Conservation (phyloP, 2,797 vertebrate species). For the Crypturellus tataupa region DNA sequence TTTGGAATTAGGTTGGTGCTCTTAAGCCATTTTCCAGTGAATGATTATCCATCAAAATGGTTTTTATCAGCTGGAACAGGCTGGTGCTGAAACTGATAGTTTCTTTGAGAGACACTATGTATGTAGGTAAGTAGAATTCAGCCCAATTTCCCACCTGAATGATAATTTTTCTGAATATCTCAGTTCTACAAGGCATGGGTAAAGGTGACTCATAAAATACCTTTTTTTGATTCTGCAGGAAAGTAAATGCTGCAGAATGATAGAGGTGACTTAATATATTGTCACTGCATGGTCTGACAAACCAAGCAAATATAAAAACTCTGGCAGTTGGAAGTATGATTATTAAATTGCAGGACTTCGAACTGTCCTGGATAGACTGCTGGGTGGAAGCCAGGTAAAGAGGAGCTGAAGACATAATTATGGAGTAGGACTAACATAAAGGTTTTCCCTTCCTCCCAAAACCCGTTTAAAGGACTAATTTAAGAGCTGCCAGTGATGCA, state of each 20-base stretch:
- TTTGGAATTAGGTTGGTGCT: slow-evolving; percentile 3
- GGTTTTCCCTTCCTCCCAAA: neutral
- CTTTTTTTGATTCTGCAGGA: neutral
- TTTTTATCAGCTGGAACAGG: slow-evolving; percentile 9
- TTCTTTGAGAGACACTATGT: neutral
- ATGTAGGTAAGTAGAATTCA: neutral
- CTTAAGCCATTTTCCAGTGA: slow-evolving; percentile 4
- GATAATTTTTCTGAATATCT: neutral
- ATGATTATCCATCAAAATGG: neutral
- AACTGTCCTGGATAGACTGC: neutral
- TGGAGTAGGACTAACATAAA: neutral
- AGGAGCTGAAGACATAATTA: accelerated
- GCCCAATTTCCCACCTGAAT: neutral
- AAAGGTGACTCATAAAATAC: neutral
- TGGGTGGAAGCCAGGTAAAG: neutral
- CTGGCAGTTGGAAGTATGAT: accelerated
- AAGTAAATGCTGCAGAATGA: neutral
- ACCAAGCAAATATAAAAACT: neutral
- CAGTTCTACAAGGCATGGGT: accelerated
- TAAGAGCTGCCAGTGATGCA: neutral
- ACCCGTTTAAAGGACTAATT: neutral
- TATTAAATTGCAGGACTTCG: neutral
- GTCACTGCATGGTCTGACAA: neutral
- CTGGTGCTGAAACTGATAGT: neutral
- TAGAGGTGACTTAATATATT: accelerated